Conservation (phyloP, 2,113 vertebrate species). For the Oryctolagus cuniculus region mOryCun1.1 NC_091445.1:86945501-86946000, state of each 20-base stretch:
- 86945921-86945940: background rate
- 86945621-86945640: background rate
- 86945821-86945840: background rate
- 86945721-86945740: background rate
- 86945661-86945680: conserved; percentile 7
- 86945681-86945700: background rate
- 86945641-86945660: background rate
- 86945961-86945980: background rate
- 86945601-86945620: conserved; percentile 16
- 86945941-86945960: background rate
- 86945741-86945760: background rate
- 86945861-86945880: background rate
- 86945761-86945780: background rate
- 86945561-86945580: background rate
- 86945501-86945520: background rate
- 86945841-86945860: background rate
- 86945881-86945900: background rate
- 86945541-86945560: background rate
- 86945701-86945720: background rate
- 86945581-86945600: background rate
- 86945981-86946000: conserved; percentile 22
- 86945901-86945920: conserved; percentile 6
- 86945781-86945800: background rate
- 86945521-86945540: background rate
- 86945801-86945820: background rate